These are phyloP conservation scores for Neoarius graeffei DNA, from an alignment of 2,113 vertebrate species.

Conservation along the genomic window DNA sequence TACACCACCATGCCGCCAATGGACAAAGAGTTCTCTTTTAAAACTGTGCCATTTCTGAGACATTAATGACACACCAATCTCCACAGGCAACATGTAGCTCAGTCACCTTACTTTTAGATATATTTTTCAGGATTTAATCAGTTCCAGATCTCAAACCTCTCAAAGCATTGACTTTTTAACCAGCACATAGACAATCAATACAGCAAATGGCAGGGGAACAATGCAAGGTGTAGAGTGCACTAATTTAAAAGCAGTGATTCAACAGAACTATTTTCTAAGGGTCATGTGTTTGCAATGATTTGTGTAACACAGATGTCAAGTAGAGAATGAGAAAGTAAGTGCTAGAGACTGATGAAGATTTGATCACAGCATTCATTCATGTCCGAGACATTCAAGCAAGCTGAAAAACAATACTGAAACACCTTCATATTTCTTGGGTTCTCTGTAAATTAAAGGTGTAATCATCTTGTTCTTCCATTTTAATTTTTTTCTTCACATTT, in stretches of 20 bases:
- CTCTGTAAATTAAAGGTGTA: background rate
- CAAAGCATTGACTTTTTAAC: slow-evolving; percentile 42
- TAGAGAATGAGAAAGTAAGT: slow-evolving; percentile 33
- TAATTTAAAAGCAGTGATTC: slow-evolving; percentile 56
- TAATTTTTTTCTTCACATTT: background rate
- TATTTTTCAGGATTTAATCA: slow-evolving; percentile 17
- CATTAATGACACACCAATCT: background rate
- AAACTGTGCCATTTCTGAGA: background rate
- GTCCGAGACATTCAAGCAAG: slow-evolving; percentile 45
- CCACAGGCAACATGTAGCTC: background rate
- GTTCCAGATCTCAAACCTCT: slow-evolving; percentile 30
- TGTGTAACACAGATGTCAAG: slow-evolving; percentile 51
- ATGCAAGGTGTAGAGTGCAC: slow-evolving; percentile 43
- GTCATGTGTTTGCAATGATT: slow-evolving; percentile 51
- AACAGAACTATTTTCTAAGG: slow-evolving; percentile 27
- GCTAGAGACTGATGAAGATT: slow-evolving; percentile 39
- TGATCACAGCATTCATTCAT: slow-evolving; percentile 35
- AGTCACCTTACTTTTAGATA: background rate
- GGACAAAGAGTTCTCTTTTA: slow-evolving; percentile 9
- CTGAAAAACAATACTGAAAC: slow-evolving; percentile 51
- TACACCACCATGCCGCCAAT: no score
- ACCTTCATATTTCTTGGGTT: background rate
- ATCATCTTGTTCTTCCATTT: background rate
- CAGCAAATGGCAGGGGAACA: slow-evolving; percentile 22
- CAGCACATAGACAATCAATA: slow-evolving; percentile 47